Evolutionary conservation across 2,113 vertebrate species (phyloP), one percentile per base, ranked within the genome.

Genomic region (Cavia aperea): DNA sequence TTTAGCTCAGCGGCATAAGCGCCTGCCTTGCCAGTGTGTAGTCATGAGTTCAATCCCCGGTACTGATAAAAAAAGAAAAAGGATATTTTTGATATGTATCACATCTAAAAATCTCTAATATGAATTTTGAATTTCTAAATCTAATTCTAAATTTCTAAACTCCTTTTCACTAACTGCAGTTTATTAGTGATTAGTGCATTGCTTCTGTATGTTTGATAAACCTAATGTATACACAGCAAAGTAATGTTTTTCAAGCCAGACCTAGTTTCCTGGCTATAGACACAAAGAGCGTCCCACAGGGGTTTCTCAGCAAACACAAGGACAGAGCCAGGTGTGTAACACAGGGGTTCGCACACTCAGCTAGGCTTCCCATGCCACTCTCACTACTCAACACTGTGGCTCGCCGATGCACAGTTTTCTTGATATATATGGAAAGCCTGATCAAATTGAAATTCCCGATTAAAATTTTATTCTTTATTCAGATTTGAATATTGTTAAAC

Each of bases 111-210:
- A 62, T 88, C 36, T 89, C 39, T 66, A 29, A 82, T 78, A 23
- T 86, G 68, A 49, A 66, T 66, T 88, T 73, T 51, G 51, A 23
- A 21, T 92, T 92, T 90, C 68, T 19, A n/a, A 70, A 70, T 39
- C 7, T 70, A 70, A 70, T 82, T n/a, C 82, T 83, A 24, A 65
- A 87, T 92, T 87, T 93, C 49, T 60, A 70, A 33, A 90, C 24
- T 89, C 56, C 54, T 73, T 92, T 92, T 92, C 72, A 31, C 29
- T 65, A 93, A 78, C 14, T 79, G 19, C 81, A 83, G 63, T 54
- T 73, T 18, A 87, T 5, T 87, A 18, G 36, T 93, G 54, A 78
- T 81, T 82, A 91, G 58, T 75, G 10, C 14, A 46, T 72, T 87
- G 70, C 36, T 87, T 90, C 70, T 58, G 78, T 13, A 5, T 21